Evolutionary conservation across 2,797 vertebrate genomes (phyloP), one percentile per base, ranked within the genome.

Genomic region (Novumbra hubbsi): DNA sequence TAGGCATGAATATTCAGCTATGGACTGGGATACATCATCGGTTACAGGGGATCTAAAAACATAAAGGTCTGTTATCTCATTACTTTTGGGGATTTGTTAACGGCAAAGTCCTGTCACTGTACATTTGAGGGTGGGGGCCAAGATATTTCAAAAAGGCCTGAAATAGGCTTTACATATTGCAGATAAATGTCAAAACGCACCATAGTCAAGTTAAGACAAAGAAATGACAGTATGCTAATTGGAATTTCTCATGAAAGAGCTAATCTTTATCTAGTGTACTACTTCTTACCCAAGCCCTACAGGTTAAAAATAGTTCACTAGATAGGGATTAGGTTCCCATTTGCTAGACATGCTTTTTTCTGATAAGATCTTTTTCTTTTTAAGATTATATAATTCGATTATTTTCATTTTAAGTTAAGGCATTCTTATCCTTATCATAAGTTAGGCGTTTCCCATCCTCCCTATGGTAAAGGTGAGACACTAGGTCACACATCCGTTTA

Each of bases 1-100:
- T 87, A 78, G 71, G 79, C 86, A 88, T 88, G 83, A 92, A 91
- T 89, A 91, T 91, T 89, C 90, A 91, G 85, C 87, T 83, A 84
- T 85, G 77, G 84, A 82, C 76, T 86, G 87, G 87, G 89, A 85
- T 76, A 82, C 74, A 83, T 83, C 81, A 84, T 71, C 69, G 78
- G 78, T 81, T 85, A 76, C 84, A 82, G 80, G 75, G 76, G 5
- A 63, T 70, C 28, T 15, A 38, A 7, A 15, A 27, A 14, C 72
- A 65, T 75, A 81, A 86, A 86, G 78, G 67, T 74, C 88, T 85
- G 82, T 82, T 79, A 81, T 87, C 70, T 80, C 73, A 81, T 80
- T 76, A 76, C 74, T 72, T 76, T 63, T 38, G 70, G 70, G 71
- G 69, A 81, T 84, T 84, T 79, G 75, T 86, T 84, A 77, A 49